Conservation (phyloP, 35 echinoderm and acorn worm species). For the Patiria miniata region DNA sequence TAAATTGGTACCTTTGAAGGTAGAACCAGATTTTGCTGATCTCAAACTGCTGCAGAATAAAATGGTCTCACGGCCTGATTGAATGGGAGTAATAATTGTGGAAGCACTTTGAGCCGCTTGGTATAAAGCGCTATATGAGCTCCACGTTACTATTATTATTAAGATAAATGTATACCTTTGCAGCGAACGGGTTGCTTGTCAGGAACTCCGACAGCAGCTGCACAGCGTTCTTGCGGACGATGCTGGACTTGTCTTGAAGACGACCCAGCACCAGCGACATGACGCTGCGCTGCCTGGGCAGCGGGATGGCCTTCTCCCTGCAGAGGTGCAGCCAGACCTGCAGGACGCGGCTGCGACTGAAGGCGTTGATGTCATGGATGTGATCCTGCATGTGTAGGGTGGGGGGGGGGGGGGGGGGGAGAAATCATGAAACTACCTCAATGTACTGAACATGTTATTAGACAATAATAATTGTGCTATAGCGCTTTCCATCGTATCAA, state of each 20-base stretch:
- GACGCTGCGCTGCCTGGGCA: constrained; percentile 70
- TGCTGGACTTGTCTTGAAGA: constrained; percentile 87
- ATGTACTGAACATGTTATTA: neutral
- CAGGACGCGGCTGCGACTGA: constrained; percentile 76
- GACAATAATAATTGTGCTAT: too few species aligned
- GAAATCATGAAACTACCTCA: neutral
- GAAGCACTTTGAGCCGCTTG: too few species aligned
- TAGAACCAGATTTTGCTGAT: too few species aligned
- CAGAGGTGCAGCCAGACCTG: constrained; percentile 87
- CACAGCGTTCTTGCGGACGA: constrained; percentile 81
- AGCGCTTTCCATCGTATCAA: too few species aligned
- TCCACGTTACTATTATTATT: neutral
- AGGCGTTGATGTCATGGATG: constrained; percentile 95
- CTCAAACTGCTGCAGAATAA: too few species aligned
- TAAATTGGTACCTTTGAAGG: too few species aligned
- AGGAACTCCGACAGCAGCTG: constrained; percentile 83
- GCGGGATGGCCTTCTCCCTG: constrained; percentile 74
- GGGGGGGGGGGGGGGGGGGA: neutral
- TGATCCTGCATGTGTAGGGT: constrained; percentile 69
- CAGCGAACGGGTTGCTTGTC: constrained; percentile 92
- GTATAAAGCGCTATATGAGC: too few species aligned
- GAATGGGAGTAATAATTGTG: too few species aligned
- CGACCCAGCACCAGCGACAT: constrained; percentile 74
- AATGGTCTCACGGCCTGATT: too few species aligned
- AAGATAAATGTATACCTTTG: constrained; percentile 55